A percentile compares a stretch with the other conserved stretches of the same genome.
Conservation (phyloP, 2,888 invertebrate species). For the Tanaodytes sp. region DNA sequence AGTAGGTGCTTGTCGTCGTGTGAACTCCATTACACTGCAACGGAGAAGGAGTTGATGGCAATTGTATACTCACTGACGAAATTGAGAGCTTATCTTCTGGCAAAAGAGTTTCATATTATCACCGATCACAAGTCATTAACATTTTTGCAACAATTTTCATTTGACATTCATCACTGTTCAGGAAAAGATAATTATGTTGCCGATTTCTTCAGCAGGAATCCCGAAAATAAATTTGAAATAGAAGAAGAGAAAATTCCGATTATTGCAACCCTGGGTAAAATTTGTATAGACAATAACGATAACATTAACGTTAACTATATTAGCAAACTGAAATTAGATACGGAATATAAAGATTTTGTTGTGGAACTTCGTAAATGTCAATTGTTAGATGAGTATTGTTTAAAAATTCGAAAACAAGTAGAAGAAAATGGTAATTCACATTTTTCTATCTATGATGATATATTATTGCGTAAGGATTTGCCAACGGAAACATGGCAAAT, state of each 20-base stretch:
- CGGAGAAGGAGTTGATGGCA: slow-evolving; percentile 13
- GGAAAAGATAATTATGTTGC: slow-evolving; percentile 5
- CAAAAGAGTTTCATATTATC: slow-evolving; percentile 6
- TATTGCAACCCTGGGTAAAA: background rate
- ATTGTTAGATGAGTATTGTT: no score
- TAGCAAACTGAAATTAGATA: background rate
- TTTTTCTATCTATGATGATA: background rate
- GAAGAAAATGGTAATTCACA: background rate
- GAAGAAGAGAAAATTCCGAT: background rate
- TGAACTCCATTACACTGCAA: slow-evolving; percentile 19
- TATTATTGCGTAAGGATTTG: background rate
- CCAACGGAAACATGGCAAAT: background rate
- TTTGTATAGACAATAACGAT: background rate
- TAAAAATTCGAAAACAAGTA: no score
- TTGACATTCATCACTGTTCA: background rate
- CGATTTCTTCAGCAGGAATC: slow-evolving; percentile 22
- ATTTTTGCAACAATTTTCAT: slow-evolving; percentile 14
- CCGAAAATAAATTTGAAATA: background rate
- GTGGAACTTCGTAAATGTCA: background rate
- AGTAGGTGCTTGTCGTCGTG: background rate
- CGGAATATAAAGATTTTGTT: slow-evolving; percentile 1
- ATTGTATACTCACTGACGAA: slow-evolving; percentile 15
- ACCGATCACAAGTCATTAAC: slow-evolving; percentile 15
- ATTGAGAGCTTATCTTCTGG: slow-evolving; percentile 1
- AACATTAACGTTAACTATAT: background rate